Base-by-base conservation (phyloP, 2,888 invertebrate genomes). In the Sericinus montela region DNA sequence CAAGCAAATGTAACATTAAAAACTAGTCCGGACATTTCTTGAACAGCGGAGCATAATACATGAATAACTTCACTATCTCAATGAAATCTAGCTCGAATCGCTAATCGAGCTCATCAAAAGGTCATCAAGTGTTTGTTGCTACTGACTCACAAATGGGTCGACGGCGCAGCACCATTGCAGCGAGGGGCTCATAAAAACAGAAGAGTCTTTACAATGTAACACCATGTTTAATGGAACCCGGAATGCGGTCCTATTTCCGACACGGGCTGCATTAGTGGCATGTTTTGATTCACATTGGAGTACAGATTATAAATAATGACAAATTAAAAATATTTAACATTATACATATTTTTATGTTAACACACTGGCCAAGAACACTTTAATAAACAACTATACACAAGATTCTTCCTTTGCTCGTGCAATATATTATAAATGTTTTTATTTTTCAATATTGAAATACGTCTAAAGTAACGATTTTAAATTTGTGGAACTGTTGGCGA, bases 201-300 rank as follows among this genome's bases (percentile, higher is more conserved):
- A 47, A 47, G 45, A 46, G 51, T 44, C 46, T 14, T 25, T 16
- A 49, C 52, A 51, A 48, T 59, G 58, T 56, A 53, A 54, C 57
- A 54, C 59, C 60, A 54, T 52, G 11, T 51, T 60, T 67, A 63
- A 65, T 63, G 58, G 58, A 58, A 55, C 57, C 52, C 58, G 67
- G 77, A 78, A 78, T 78, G 77, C 53, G 38, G 75, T 63, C 63
- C 71, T 63, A 72, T 77, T 75, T 72, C 69, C 70, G 67, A 60
- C 23, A 36, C 23, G 32, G 32, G 38, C 23, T 29, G 29, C 30
- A 25, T 46, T 40, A 37, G 10, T 30, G 32, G 0, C 10, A 13
- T 19, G 23, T 25, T 43, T 35, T 23, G 23, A 28, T 35, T 35
- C 10, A 11, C 29, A 14, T 29, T 16, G 29, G 36, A 36, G 29